Evolutionary conservation across 2,797 vertebrate species (phyloP).

Genomic region (Coreius guichenoti): DNA sequence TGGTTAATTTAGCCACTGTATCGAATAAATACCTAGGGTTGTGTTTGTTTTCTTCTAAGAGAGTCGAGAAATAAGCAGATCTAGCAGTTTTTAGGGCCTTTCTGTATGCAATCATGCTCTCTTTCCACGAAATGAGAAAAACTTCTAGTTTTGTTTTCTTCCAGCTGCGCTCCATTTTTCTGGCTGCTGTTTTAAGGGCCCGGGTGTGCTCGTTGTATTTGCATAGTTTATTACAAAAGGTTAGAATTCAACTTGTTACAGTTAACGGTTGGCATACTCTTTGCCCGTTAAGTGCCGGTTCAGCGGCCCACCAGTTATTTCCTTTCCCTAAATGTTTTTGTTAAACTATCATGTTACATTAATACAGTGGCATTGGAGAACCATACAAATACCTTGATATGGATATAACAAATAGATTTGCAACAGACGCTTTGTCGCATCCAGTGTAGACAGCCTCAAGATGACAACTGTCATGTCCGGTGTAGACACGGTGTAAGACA

Average conservation of each 20-base stretch:
- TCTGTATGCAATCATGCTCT: no score
- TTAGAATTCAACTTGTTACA: constrained; percentile 10
- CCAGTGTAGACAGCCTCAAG: not conserved
- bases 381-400: not conserved
- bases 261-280: not conserved
- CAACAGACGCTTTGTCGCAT: not conserved
- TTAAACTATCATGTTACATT: constrained; percentile 69
- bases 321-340: constrained; percentile 44
- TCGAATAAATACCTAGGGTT: no score
- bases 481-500: not conserved
- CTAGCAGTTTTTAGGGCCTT: no score
- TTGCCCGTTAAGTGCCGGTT: constrained; percentile 8
- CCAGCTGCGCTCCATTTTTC: no score
- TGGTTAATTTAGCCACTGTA: no score
- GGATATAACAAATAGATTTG: not conserved
- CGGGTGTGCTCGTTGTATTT: no score
- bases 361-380: not conserved
- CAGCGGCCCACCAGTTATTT: not conserved
- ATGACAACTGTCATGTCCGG: not conserved
- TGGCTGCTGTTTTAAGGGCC: no score
- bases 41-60: no score
- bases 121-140: no score
- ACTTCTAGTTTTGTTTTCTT: no score
- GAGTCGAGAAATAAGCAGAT: no score
- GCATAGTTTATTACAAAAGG: not conserved